phyloP scores from a whole-genome alignment of 2,797 vertebrate species.

The Diceros bicornis region DNA sequence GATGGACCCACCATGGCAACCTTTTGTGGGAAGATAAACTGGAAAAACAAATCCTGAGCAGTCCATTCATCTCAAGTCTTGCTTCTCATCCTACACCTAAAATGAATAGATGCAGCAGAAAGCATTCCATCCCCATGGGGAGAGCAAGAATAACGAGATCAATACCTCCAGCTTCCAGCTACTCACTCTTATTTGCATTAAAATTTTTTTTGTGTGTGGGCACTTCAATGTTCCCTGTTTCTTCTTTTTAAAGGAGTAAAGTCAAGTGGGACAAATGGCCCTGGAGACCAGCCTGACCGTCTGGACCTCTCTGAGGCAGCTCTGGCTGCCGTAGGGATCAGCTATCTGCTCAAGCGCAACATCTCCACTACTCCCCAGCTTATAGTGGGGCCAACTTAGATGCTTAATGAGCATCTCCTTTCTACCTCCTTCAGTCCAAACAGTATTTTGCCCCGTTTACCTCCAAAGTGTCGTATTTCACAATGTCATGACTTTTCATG shows the following conservation, averaged over 20 bases:
- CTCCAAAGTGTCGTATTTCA: neutral
- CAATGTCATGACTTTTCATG: neutral
- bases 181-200: neutral
- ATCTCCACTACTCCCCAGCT: neutral
- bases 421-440: neutral
- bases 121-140: slow-evolving; percentile 10
- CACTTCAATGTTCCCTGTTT: neutral
- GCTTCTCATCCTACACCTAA: slow-evolving; percentile 78
- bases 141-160: neutral
- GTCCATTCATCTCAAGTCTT: slow-evolving; percentile 71
- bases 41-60: slow-evolving; percentile 79
- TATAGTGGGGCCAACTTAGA: rapidly evolving
- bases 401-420: neutral
- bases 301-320: neutral
- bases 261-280: neutral
- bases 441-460: neutral
- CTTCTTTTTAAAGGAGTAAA: neutral
- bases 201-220: too few relatives aligned
- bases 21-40: slow-evolving; percentile 80
- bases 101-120: slow-evolving; percentile 76
- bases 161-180: neutral
- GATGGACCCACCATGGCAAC: slow-evolving; percentile 67
- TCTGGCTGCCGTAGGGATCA: neutral
- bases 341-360: neutral
- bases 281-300: neutral